Evolutionary conservation across 2,797 vertebrate species (phyloP).

Genomic region (Choloepus didactylus): DNA sequence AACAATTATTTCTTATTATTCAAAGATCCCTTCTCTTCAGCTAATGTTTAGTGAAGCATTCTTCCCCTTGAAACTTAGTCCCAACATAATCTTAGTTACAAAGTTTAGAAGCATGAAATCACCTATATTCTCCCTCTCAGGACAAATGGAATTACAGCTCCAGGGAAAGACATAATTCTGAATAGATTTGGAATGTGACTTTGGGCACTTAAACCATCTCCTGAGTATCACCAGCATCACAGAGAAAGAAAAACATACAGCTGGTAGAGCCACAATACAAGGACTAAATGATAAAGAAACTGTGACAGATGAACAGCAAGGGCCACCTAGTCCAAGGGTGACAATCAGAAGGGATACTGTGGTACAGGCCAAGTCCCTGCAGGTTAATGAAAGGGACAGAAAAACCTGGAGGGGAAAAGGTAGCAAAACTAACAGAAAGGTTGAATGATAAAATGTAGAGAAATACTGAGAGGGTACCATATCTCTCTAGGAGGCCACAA

Average conservation of each 20-base stretch:
- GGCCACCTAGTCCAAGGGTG: conserved; percentile 40
- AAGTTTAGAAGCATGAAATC: conserved; percentile 22
- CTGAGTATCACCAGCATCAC: conserved; percentile 12
- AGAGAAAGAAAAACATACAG: conserved; percentile 48
- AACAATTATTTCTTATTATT: not conserved
- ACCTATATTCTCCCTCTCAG: not conserved
- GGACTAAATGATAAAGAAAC: conserved; percentile 4
- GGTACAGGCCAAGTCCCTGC: conserved; percentile 31
- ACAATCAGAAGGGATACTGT: conserved; percentile 70
- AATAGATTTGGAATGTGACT: conserved; percentile 50
- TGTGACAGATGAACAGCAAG: conserved; percentile 57
- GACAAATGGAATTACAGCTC: conserved; percentile 17
- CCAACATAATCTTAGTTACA: not conserved
- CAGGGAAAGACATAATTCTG: conserved; percentile 1
- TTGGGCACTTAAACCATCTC: not conserved
- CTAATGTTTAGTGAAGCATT: not conserved
- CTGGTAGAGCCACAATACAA: not conserved
- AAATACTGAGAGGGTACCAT: conserved; percentile 43
- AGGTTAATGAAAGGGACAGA: conserved; percentile 68
- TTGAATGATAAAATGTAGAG: conserved; percentile 68
- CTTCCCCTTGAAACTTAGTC: not conserved
- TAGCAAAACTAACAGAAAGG: conserved; percentile 54
- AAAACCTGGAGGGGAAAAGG: conserved; percentile 50
- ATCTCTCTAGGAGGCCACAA: conserved; percentile 60
- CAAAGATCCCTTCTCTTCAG: not conserved